Base-by-base conservation (phyloP, 2,113 vertebrate species). In the Laticauda colubrina region DNA sequence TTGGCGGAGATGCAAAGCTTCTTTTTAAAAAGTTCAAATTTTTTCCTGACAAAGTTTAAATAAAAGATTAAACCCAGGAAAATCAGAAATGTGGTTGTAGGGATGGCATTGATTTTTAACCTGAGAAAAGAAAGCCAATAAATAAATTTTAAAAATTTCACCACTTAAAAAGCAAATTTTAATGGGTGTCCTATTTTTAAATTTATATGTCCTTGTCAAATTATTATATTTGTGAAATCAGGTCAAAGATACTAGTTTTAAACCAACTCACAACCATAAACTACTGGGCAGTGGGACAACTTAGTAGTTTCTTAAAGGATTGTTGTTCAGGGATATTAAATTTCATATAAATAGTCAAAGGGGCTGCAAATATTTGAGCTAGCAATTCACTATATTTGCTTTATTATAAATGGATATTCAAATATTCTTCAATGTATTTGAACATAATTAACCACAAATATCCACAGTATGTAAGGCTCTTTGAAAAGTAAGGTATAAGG, bases 11-110 rank as follows among this genome's bases (percentile, higher is more conserved):
- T 57, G 55, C 61, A 64, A 92, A 93, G 59, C 57, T 10, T 57
- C 89, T 9, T 91, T 81, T 56, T 5, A 53, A 87, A 95, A 39
- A 94, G 93, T 89, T 93, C 86, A 96, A 88, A 34, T 56, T 90
- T 29, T 56, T 93, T 87, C 75, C 88, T 93, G 69, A 56, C 39
- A n/a, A 85, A 48, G 51, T 90, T 90, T 86, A 93, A 92, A 92
- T 81, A 21, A 90, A 93, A 93, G 85, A 48, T 90, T 56, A 18
- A 20, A 90, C 51, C 48, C 55, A 21, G 53, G 61, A 85, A 53
- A 57, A 86, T 20, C 21, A 51, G 15, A 92, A 89, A 20, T 59
- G 86, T 88, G n/a, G n/a, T n/a, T 34, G 18, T 24, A 15, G 43
- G 29, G 45, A 29, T 14, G 43, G 21, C 21, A 39, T 45, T 92